Base-by-base conservation (phyloP, 2,888 invertebrate species). In the Oscheius sp. region DNA sequence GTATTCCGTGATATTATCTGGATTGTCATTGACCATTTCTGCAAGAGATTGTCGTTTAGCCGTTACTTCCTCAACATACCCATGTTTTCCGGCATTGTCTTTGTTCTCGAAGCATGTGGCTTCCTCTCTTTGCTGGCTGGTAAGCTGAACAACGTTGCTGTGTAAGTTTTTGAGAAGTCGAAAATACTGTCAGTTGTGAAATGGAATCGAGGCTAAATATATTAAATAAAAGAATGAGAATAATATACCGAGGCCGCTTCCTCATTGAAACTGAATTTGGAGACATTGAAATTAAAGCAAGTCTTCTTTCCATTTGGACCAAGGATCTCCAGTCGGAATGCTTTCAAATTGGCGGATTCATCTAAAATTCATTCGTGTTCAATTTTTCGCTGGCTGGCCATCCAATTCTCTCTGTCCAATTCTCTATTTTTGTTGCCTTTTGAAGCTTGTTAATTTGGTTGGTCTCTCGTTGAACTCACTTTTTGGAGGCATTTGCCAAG, bases 401-500 rank as follows among this genome's bases (percentile, higher is more conserved):
- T 45, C 17, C 20, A 9, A 8, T 17, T 45, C 45, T 45, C 17
- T 45, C 47, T 17, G n/a, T n/a, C n/a, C n/a, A n/a, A n/a, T n/a
- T n/a, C n/a, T n/a, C n/a, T n/a, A n/a, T n/a, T n/a, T n/a, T n/a
- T n/a, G n/a, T n/a, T n/a, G n/a, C n/a, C n/a, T n/a, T n/a, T n/a
- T n/a, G n/a, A n/a, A n/a, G n/a, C n/a, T 36, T 36, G 36, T 14
- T 6, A 36, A 36, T 14, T 36, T 36, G 8, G 36, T 9, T 36
- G 36, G 17, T 9, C n/a, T n/a, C n/a, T n/a, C n/a, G 26, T 9
- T 12, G 26, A 26, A 70, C 80, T 63, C 38, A 82, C 82, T 82
- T 50, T 73, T 75, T 9, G 82, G 80, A 3, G 83, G 83, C 68
- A 81, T 81, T 69, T 84, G 84, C 83, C 82, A 84, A 6, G 84